Evolutionary conservation across 2,113 vertebrate species (phyloP).

Genomic region (Eulacestoma nigropectus): DNA sequence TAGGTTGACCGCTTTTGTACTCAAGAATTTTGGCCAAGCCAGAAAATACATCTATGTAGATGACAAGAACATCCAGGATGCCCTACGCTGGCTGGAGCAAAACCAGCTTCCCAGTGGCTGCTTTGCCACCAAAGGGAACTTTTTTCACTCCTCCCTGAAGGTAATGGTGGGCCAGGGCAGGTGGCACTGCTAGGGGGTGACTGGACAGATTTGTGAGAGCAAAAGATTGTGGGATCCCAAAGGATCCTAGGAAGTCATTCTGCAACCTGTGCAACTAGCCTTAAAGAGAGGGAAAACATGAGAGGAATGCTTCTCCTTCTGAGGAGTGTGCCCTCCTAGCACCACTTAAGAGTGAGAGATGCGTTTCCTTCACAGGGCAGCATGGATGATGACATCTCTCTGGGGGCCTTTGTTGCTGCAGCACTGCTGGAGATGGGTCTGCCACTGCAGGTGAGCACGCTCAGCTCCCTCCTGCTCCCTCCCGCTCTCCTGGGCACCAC

Average conservation of each 20-base stretch:
- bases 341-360: not conserved
- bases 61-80: slow-evolving; percentile 61
- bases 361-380: slow-evolving; percentile 68
- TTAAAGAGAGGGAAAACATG: not conserved
- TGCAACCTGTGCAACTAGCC: not conserved
- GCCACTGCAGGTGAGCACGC: slow-evolving; percentile 53
- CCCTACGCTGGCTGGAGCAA: slow-evolving; percentile 70
- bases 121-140: slow-evolving; percentile 73
- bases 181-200: not conserved
- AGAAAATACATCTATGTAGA: slow-evolving; percentile 75
- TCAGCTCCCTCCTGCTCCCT: not conserved
- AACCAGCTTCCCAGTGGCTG: slow-evolving; percentile 74
- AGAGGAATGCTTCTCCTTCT: not conserved
- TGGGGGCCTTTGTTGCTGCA: slow-evolving; percentile 78
- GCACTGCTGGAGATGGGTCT: slow-evolving; percentile 78
- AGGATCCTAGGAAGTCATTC: not conserved
- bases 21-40: slow-evolving; percentile 80
- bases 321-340: not conserved
- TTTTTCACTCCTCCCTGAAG: slow-evolving; percentile 80
- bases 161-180: slow-evolving; percentile 47
- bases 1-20: slow-evolving; percentile 86
- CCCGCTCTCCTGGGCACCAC: not conserved
- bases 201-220: not conserved
- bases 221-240: not conserved
- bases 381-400: slow-evolving; percentile 75